These are phyloP conservation scores for Apis mellifera DNA, from an alignment of 1,140 invertebrate species.

Conservation along the genomic window DNA sequence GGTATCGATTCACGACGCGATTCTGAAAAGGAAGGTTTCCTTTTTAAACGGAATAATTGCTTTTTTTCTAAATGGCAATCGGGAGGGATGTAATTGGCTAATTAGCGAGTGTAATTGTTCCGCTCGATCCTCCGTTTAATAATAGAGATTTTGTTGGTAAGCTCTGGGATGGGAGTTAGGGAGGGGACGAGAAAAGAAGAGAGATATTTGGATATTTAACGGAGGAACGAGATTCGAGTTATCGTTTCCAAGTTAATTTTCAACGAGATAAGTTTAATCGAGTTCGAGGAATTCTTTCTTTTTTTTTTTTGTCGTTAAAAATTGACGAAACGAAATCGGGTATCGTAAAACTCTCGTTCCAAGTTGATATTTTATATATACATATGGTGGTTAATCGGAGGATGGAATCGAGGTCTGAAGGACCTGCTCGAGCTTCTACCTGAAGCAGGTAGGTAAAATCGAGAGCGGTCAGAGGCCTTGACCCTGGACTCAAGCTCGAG, in stretches of 20 bases:
- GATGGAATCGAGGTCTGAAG: constrained; percentile 26
- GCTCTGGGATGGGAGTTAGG: background rate
- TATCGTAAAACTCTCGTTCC: background rate
- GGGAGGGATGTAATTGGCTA: background rate
- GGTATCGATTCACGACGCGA: constrained; percentile 8
- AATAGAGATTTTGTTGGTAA: background rate
- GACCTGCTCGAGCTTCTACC: constrained; percentile 52
- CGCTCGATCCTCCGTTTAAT: background rate
- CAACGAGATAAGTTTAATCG: background rate
- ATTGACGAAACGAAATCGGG: background rate
- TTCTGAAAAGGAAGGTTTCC: background rate
- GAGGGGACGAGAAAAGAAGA: background rate
- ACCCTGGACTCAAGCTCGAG: constrained; percentile 65
- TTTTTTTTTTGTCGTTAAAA: background rate
- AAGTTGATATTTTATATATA: background rate
- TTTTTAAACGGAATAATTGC: no score
- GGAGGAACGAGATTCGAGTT: background rate
- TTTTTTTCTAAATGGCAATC: background rate
- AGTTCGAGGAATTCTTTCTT: background rate
- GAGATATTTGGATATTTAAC: background rate
- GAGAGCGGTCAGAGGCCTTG: constrained; percentile 69
- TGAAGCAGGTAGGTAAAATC: constrained; percentile 59
- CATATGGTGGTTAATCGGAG: background rate
- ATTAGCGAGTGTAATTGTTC: background rate
- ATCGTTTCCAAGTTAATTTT: background rate